Evolutionary conservation across 2,888 invertebrate genomes (phyloP).

Genomic region (Thecophora atra): DNA sequence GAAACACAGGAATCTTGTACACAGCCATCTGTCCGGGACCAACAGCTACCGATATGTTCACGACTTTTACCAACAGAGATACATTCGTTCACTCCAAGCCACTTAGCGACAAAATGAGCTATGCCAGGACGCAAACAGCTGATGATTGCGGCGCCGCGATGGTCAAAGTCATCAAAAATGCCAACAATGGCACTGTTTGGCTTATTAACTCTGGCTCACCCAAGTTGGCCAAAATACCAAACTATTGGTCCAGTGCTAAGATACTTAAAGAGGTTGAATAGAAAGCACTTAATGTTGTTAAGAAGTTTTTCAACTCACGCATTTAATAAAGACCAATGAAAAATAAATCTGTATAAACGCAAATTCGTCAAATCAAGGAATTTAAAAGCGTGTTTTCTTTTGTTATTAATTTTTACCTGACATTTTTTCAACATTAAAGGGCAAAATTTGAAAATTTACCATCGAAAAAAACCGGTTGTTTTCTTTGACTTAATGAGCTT

Average conservation of each 20-base stretch:
- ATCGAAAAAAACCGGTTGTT: conserved; percentile 50
- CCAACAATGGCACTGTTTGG: conserved; percentile 52
- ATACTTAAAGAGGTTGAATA: background rate
- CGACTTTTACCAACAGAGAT: conserved; percentile 38
- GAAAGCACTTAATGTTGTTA: background rate
- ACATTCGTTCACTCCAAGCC: conserved; percentile 45
- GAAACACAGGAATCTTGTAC: conserved; percentile 45
- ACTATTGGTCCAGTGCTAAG: conserved; percentile 43
- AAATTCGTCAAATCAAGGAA: background rate
- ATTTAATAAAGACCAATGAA: background rate
- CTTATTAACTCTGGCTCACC: conserved; percentile 50
- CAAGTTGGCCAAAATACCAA: conserved; percentile 46
- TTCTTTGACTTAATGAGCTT: conserved; percentile 48
- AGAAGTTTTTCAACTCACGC: background rate
- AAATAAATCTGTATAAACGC: background rate
- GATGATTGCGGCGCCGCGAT: conserved; percentile 49
- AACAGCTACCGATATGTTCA: conserved; percentile 45
- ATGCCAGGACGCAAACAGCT: conserved; percentile 44
- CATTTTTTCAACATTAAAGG: background rate
- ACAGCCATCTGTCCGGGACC: conserved; percentile 51
- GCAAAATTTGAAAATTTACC: background rate
- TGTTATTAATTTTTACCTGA: no score
- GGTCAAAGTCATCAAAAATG: conserved; percentile 47
- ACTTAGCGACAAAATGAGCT: conserved; percentile 43
- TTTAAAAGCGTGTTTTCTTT: no score